Evolutionary conservation across 2,113 vertebrate species (phyloP).

Genomic region (Actenoides lindsayi): DNA sequence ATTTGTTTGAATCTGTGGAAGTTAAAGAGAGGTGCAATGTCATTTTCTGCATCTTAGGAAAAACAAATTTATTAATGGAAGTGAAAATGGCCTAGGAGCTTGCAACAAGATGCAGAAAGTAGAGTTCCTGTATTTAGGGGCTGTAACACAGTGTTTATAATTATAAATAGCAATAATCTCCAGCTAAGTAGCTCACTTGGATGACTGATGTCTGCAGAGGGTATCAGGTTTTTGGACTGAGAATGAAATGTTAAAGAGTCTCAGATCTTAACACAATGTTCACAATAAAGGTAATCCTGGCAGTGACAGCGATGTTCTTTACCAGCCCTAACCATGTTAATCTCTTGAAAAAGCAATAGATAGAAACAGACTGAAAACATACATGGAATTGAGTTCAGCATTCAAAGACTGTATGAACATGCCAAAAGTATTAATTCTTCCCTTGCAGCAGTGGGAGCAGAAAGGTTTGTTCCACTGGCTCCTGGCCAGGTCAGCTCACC

Average conservation of each 20-base stretch:
- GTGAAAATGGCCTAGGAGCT: background rate
- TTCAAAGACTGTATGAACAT: background rate
- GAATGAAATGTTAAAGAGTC: background rate
- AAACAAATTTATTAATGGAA: background rate
- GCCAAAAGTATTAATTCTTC: constrained; percentile 21
- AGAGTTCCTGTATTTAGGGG: background rate
- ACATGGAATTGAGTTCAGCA: background rate
- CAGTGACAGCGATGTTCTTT: background rate
- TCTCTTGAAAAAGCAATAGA: background rate
- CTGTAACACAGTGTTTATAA: background rate
- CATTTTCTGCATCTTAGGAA: background rate
- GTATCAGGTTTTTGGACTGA: background rate
- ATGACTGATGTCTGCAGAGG: background rate
- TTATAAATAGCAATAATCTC: background rate
- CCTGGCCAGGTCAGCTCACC: background rate
- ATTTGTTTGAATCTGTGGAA: background rate
- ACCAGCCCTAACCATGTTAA: background rate
- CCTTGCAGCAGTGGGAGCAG: background rate
- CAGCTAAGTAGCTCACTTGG: background rate
- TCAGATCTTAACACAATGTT: background rate
- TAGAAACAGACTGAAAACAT: background rate
- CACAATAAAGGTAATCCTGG: background rate
- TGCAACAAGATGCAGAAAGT: background rate
- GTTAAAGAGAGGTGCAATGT: background rate
- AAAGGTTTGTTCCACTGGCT: constrained; percentile 45